Percentiles rank a stretch among this genome's conserved stretches.
Conservation (phyloP, 2,113 vertebrate species). For the Spermophilus dauricus region DNA sequence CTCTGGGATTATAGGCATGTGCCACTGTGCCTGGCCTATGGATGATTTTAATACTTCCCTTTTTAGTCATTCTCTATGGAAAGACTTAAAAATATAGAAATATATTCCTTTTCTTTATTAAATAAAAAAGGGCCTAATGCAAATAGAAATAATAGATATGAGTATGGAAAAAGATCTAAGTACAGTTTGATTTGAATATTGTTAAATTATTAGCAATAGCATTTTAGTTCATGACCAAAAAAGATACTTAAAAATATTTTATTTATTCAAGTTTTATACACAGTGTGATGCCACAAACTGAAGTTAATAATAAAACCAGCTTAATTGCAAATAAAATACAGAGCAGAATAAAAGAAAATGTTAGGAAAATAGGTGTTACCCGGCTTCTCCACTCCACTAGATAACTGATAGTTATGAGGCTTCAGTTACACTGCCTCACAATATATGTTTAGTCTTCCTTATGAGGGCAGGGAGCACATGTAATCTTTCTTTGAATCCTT, state of each 20-base stretch:
- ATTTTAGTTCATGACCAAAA: conserved; percentile 10
- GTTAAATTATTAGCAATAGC: conserved; percentile 4
- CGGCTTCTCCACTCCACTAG: not conserved
- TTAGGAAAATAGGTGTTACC: not conserved
- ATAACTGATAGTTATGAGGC: not conserved
- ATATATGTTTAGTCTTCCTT: not conserved
- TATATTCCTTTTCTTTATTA: conserved; percentile 29
- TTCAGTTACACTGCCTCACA: not conserved
- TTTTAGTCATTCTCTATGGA: not conserved
- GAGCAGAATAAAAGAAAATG: not conserved
- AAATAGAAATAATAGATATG: conserved; percentile 37
- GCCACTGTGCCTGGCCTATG: too few species aligned
- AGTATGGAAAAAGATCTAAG: conserved; percentile 52
- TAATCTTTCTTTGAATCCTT: not conserved
- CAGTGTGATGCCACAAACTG: not conserved
- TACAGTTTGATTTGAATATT: conserved; percentile 56
- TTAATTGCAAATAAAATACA: conserved; percentile 28
- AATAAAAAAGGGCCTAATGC: conserved; percentile 6
- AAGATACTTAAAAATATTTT: conserved; percentile 23
- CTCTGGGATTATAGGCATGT: too few species aligned
- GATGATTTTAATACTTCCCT: not conserved
- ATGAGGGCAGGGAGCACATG: not conserved
- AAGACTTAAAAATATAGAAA: conserved; percentile 34
- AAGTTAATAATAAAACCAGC: conserved; percentile 23
- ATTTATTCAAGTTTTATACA: conserved; percentile 27